A percentile compares a stretch with the other conserved stretches of the same genome.
phyloP scores from a whole-genome alignment of 2,113 vertebrate genomes.

The Scatophagus argus region DNA sequence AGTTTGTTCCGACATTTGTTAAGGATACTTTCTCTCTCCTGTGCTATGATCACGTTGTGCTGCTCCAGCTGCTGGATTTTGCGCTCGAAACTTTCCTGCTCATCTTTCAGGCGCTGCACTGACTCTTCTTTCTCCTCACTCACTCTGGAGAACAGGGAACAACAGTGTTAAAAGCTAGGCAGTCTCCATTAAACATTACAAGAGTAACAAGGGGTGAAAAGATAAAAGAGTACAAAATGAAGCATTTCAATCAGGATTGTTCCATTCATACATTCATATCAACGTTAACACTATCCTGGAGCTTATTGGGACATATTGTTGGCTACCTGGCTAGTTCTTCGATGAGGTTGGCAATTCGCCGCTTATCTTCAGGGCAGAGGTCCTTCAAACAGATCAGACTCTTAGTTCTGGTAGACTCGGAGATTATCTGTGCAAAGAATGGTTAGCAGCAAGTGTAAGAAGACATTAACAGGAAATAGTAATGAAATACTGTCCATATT shows the following conservation, averaged over 20 bases:
- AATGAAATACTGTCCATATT: conserved; percentile 25
- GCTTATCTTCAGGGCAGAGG: conserved; percentile 97
- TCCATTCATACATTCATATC: background rate
- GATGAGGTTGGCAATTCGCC: conserved; percentile 95
- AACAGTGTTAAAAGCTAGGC: background rate
- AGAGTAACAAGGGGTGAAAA: background rate
- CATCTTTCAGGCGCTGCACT: conserved; percentile 89
- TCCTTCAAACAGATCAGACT: conserved; percentile 91
- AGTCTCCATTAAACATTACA: background rate
- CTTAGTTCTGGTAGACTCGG: conserved; percentile 75
- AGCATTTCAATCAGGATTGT: background rate
- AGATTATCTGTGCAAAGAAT: conserved; percentile 78
- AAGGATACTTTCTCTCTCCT: conserved; percentile 99
- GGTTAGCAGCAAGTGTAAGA: background rate
- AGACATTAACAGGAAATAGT: background rate
- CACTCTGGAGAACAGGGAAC: conserved; percentile 82
- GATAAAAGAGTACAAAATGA: background rate
- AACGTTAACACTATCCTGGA: background rate
- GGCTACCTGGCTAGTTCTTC: conserved; percentile 95
- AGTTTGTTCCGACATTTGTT: conserved; percentile 17
- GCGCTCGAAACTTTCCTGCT: conserved; percentile 93
- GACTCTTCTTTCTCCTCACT: conserved; percentile 97
- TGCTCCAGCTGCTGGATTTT: conserved; percentile 94
- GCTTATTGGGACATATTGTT: conserved; percentile 4
- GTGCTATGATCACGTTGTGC: conserved; percentile 91